Base-by-base conservation (phyloP, 1,140 invertebrate species). In the Drosophila lini region DNA sequence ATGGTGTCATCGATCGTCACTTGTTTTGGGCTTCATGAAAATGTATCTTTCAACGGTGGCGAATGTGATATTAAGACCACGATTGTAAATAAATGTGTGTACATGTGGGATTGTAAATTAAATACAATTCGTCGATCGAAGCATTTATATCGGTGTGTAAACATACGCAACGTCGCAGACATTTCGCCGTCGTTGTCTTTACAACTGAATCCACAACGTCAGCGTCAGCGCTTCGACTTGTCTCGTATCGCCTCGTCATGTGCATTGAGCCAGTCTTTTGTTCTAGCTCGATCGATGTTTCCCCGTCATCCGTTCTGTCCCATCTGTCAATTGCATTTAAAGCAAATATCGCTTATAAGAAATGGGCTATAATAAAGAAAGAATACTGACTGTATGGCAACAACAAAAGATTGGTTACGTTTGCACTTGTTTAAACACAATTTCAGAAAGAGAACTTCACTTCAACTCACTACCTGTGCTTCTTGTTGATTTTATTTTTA, bases 341-440 rank as follows among this genome's bases (percentile, higher is more conserved):
- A 69, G 75, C 75, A 85, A 82, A 86, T 88, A 83, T 69, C 50
- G 65, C 70, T 73, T 62, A 64, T 84, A 74, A 52, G 61, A 65
- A 81, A 78, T 73, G 69, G 58, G 62, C 79, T 81, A 81, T 64
- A 62, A 58, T 73, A 73, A 48, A 71, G 64, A n/a, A 40, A 9
- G 36, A 32, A 62, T 22, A 31, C 47, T 36, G 28, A 5, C 28
- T 32, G 56, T 58, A 53, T 53, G 52, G 58, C 60, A 67, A 57
- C 77, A 82, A 65, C 57, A 85, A 50, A 77, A 80, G 86, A 86
- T 88, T 86, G 83, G 71, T 88, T 83, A 80, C 82, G 80, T 80
- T 76, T 71, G 80, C 82, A 86, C 82, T 86, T 86, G 82, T 86
- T 82, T 82, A 88, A 86, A 86, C 67, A 86, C 63, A 86, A 63